Conservation (phyloP, 2,113 vertebrate genomes). For the Stictonetta naevosa region DNA sequence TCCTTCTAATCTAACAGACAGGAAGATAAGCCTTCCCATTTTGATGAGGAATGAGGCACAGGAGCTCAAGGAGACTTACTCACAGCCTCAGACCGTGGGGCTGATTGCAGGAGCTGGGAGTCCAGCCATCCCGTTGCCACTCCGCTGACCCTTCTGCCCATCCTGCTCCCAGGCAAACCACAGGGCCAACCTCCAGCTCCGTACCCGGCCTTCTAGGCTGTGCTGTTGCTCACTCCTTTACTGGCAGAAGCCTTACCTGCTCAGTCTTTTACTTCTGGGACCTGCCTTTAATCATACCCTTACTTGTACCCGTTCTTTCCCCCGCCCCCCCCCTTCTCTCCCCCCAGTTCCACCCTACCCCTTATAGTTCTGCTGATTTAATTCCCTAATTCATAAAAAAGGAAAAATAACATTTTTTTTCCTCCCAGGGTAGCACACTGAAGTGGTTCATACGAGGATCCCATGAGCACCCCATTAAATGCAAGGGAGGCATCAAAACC, state of each 20-base stretch:
- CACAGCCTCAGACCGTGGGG: background rate
- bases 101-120: background rate
- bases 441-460: background rate
- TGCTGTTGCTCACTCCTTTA: background rate
- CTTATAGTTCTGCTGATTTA: background rate
- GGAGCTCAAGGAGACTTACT: background rate
- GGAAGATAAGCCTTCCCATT: background rate
- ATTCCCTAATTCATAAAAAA: background rate
- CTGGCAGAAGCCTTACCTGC: background rate
- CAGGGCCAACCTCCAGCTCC: background rate
- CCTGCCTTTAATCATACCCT: background rate
- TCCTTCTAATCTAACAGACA: background rate
- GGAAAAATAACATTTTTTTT: background rate
- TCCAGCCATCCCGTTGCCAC: background rate
- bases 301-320: background rate
- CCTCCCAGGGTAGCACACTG: background rate
- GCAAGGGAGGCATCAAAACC: background rate
- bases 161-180: constrained; percentile 3
- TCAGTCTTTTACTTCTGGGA: background rate
- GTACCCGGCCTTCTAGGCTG: background rate
- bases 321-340: background rate
- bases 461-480: background rate
- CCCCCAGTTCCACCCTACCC: background rate
- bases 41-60: background rate
- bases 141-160: background rate